A percentile compares a stretch with the other conserved stretches of the same genome.
Evolutionary conservation across 2,888 invertebrate genomes (phyloP).

Genomic region (Dendrolimus houi): DNA sequence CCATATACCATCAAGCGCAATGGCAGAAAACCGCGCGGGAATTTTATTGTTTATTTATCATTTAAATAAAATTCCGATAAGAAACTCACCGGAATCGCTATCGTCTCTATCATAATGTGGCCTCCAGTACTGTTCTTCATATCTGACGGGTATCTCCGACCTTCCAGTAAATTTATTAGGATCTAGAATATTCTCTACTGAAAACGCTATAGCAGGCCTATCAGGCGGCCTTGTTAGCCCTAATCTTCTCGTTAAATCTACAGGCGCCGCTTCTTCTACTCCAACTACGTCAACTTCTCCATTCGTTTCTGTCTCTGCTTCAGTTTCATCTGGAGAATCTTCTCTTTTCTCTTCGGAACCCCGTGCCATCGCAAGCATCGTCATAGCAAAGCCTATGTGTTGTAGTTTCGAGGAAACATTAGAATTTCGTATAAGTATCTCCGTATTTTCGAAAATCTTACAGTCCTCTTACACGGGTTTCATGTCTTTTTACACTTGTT

Average conservation of each 20-base stretch:
- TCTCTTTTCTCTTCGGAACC: slow-evolving; percentile 59
- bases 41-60: background rate
- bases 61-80: background rate
- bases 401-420: background rate
- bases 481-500: too few relatives aligned
- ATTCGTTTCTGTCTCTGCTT: slow-evolving; percentile 49
- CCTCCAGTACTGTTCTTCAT: slow-evolving; percentile 76
- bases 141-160: slow-evolving; percentile 70
- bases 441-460: background rate
- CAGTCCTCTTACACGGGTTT: too few relatives aligned
- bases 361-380: slow-evolving; percentile 73
- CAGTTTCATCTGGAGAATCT: slow-evolving; percentile 42
- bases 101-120: slow-evolving; percentile 75
- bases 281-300: slow-evolving; percentile 68
- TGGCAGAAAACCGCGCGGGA: too few relatives aligned
- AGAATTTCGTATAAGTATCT: background rate
- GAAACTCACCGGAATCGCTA: slow-evolving; percentile 72
- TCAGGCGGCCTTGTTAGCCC: slow-evolving; percentile 76
- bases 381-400: slow-evolving; percentile 63
- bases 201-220: slow-evolving; percentile 83
- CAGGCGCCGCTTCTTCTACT: slow-evolving; percentile 66
- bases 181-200: slow-evolving; percentile 93
- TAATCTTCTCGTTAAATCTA: slow-evolving; percentile 66
- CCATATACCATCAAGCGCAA: too few relatives aligned
- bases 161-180: slow-evolving; percentile 92